A percentile compares a stretch with the other conserved stretches of the same genome.
Evolutionary conservation across 2,113 vertebrate genomes (phyloP).

Genomic region (Benitochromis conjunctus): DNA sequence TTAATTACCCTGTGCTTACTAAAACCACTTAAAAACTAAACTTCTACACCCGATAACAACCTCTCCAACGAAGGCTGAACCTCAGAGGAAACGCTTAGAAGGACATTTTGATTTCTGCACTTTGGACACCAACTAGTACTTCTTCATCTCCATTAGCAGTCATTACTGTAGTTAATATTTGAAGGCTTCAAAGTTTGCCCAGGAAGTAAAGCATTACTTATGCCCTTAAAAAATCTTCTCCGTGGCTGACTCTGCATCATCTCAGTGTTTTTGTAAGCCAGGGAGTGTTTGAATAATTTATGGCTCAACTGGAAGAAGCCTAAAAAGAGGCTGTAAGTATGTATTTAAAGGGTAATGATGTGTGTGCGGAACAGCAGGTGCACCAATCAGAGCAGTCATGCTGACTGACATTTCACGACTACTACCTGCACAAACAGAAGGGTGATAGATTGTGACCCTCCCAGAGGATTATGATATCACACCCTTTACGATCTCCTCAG

Average conservation of each 20-base stretch:
- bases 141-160: neutral
- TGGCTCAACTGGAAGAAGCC: neutral
- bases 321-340: neutral
- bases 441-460: neutral
- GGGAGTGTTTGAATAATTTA: constrained; percentile 27
- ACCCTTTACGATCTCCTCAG: neutral
- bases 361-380: constrained; percentile 10
- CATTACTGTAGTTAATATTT: neutral
- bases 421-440: neutral
- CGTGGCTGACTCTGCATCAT: neutral
- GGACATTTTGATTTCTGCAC: neutral
- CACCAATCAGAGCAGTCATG: constrained; percentile 4
- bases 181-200: neutral
- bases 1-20: constrained; percentile 19
- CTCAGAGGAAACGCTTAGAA: neutral
- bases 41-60: neutral
- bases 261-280: neutral
- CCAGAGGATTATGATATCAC: neutral
- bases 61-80: neutral
- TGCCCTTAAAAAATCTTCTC: neutral
- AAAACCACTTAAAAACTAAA: constrained; percentile 13
- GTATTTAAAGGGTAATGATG: neutral
- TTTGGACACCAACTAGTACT: neutral
- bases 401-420: constrained; percentile 23
- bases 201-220: neutral